Evolutionary conservation across 2,888 invertebrate genomes (phyloP).

Genomic region (Spilosoma lubricipeda): DNA sequence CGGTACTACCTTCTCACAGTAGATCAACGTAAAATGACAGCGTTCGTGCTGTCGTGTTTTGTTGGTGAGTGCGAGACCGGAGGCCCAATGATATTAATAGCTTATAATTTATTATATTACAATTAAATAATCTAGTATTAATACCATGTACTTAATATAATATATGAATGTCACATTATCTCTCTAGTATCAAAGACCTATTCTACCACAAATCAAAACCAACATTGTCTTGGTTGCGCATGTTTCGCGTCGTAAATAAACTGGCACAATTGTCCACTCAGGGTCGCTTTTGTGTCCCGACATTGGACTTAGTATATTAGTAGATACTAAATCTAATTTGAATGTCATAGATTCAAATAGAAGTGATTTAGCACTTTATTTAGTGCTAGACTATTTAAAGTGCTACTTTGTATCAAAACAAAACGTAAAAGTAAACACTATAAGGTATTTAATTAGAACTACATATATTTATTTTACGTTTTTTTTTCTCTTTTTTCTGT

Average conservation of each 20-base stretch:
- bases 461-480: too few species aligned
- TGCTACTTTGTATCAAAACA: not conserved
- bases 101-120: too few species aligned
- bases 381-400: not conserved
- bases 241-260: slow-evolving; percentile 45
- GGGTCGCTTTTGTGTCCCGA: slow-evolving; percentile 35
- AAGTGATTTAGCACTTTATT: not conserved
- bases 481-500: too few species aligned
- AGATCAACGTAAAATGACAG: too few species aligned
- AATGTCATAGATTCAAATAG: not conserved
- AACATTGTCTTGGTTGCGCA: slow-evolving; percentile 20
- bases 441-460: too few species aligned
- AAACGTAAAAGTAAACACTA: too few species aligned
- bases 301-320: not conserved
- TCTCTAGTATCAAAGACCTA: not conserved
- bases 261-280: slow-evolving; percentile 47
- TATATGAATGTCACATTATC: not conserved
- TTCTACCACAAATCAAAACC: slow-evolving; percentile 1
- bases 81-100: too few species aligned
- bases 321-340: not conserved
- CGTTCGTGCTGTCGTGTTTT: too few species aligned
- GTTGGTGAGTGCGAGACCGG: too few species aligned
- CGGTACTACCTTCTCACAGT: too few species aligned
- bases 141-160: not conserved
- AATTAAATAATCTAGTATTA: not conserved